Evolutionary conservation across 2,888 invertebrate genomes (phyloP), one percentile per base, ranked within the genome.

Genomic region (Zelleria hepariella): DNA sequence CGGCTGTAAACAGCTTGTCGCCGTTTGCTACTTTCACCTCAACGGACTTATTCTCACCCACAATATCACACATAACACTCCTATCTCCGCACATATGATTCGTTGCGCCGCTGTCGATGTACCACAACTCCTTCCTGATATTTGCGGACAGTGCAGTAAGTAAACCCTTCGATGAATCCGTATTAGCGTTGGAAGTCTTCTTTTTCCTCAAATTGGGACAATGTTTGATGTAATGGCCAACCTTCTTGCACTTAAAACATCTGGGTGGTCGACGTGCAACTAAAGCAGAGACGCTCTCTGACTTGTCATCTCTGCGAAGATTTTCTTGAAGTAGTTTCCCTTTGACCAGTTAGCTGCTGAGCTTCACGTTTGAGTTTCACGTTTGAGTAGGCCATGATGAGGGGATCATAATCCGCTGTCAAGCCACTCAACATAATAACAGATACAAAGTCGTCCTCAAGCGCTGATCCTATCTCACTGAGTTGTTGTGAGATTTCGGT

Each of bases 401-500:
- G 53, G 7, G 53, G 24, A 24, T 24, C 53, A 24, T 53, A 49
- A 18, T 49, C 49, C 6, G 8, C 15, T 15, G 26, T 53, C 53
- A 53, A 53, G 5, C 53, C 53, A 53, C 53, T 53, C 53, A 53
- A 24, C 24, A 53, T 53, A 4, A 53, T 53, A 8, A 56, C 42
- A 5, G 56, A 27, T 8, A 56, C 42, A 20, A 56, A 56, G 21
- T 32, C 56, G 10, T 27, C 53, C 23, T 53, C 53, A 2, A 53
- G 53, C 7, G 23, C 15, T 26, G 53, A 53, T 53, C 24, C 53
- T 65, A 49, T 49, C 18, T 49, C 49, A 6, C n/a, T 49, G 4
- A 49, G 6, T 49, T 49, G 49, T 20, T 49, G 2, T n/a, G 49
- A 15, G 3, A 49, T 49, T 18, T 49, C 49, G 18, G 20, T 49